Base-by-base conservation (phyloP, 2,797 vertebrate genomes). In the Trematomus bernacchii region DNA sequence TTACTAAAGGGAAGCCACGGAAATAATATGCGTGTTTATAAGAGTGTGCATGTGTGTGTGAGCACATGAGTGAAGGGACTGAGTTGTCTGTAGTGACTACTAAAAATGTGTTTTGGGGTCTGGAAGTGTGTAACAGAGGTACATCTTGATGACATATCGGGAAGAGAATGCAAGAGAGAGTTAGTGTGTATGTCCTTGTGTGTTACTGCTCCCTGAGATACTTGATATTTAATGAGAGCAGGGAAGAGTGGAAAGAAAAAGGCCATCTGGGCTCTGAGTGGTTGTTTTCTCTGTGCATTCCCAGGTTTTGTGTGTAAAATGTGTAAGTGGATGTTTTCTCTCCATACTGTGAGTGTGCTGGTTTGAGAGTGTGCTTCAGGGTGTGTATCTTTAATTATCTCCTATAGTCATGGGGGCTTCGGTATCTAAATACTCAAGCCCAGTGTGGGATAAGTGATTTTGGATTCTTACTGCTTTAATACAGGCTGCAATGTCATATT, bases 171-270 rank as follows among this genome's bases (percentile, higher is more conserved):
- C 42, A 18, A 44, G 54, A 74, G 14, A 46, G 21, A 42, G 21
- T 7, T 37, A 37, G 54, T 77, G 63, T 79, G 75, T 77, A 18
- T 78, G 71, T 86, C 50, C 62, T 79, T 67, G 71, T 74, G 66
- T 55, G 42, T 69, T 71, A 63, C 57, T 77, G 77, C 75, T 87
- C 88, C 82, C 73, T 67, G 58, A 77, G 80, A 86, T 86, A 73
- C 80, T 89, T 80, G 81, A 87, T 90, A 87, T 89, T 89, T 91
- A 88, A 92, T 90, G 88, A 90, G 75, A 62, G 50, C 66, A 77
- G 82, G 73, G 83, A 85, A 70, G 80, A 68, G 73, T 75, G 65
- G 65, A 81, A 66, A 67, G 67, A 68, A 87, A 55, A 80, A 76
- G 73, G 72, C 85, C 89, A 86, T 87, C 84, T 87, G 73, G 84